phyloP scores from a whole-genome alignment of 2,113 vertebrate species.

The Acanthisitta chloris region DNA sequence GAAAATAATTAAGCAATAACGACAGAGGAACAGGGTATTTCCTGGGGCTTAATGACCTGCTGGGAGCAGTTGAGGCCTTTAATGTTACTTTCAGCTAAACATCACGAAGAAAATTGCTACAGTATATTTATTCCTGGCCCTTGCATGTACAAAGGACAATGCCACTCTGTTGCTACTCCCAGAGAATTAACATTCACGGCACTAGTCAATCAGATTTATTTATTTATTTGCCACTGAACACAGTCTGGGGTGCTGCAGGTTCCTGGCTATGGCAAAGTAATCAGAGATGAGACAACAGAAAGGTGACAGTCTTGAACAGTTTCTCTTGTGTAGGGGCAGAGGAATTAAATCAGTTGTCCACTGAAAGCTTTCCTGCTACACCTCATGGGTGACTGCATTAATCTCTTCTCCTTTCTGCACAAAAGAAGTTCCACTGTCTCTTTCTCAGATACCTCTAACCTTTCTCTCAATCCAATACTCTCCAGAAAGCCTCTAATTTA shows the following conservation, averaged over 20 bases:
- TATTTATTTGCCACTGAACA: conserved; percentile 42
- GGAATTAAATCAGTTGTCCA: neutral
- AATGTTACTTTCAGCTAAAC: conserved; percentile 27
- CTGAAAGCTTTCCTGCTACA: neutral
- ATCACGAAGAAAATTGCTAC: conserved; percentile 13
- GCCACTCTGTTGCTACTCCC: neutral
- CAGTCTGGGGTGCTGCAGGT: conserved; percentile 1
- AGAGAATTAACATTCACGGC: neutral
- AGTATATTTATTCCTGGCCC: neutral
- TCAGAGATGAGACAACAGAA: neutral
- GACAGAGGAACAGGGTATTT: conserved; percentile 28
- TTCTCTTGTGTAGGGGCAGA: neutral
- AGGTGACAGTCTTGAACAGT: neutral
- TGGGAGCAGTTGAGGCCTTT: conserved; percentile 39
- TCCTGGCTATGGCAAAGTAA: conserved; percentile 2
- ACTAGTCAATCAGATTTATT: conserved; percentile 36
- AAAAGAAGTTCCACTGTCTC: neutral
- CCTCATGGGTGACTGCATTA: neutral
- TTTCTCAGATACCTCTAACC: neutral
- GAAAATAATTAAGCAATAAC: conserved; percentile 62
- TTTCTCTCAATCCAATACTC: neutral
- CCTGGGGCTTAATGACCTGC: conserved; percentile 51
- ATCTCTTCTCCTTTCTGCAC: neutral
- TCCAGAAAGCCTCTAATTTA: neutral
- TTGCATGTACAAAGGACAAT: conserved; percentile 6